Base-by-base conservation (phyloP, 2,113 vertebrate species). In the Semnornis frantzii region DNA sequence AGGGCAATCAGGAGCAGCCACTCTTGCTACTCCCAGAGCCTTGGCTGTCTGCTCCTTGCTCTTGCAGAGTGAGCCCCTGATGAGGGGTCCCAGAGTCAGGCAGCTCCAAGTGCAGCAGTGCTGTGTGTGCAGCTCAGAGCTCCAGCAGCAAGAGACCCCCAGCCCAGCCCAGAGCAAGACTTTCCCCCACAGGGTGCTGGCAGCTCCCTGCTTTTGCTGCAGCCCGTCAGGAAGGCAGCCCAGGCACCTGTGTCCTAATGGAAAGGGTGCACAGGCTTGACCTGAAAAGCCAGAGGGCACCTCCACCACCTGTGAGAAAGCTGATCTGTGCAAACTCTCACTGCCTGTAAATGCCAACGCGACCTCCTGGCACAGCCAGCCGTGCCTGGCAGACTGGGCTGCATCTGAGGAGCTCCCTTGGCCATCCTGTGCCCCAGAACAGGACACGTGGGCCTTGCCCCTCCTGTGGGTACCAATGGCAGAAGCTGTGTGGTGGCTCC, bases 381-480 rank as follows among this genome's bases (percentile, higher is more conserved):
- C 12, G 0, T 9, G 60, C 34, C 60, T 12, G 25, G 31, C 6
- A 1, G 59, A 25, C 50, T 24, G 74, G 27, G 5, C 5, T 11
- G 33, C 10, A 3, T 12, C 13, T 19, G 24, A 71, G 27, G 20
- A 54, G 33, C 55, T 75, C 64, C 52, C 7, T 0, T 0, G 28
- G 60, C 6, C 73, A 34, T 28, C 69, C 68, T 0, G 23, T 1
- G 20, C 80, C 34, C 28, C 0, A 24, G 65, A 27, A 6, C 30
- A 4, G n/a, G 48, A 46, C 75, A 2, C 9, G 0, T 4, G 3
- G 39, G 12, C 11, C 8, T 33, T 1, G 0, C 28, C 48, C 13
- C 17, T 64, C 14, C 69, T 0, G 0, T 1, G 6, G 25, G 25
- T 8, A 27, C 39, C 4, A 5, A 8, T 0, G 16, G 21, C 9